Evolutionary conservation across 2,113 vertebrate genomes (phyloP).

Genomic region (Lanius ludovicianus): DNA sequence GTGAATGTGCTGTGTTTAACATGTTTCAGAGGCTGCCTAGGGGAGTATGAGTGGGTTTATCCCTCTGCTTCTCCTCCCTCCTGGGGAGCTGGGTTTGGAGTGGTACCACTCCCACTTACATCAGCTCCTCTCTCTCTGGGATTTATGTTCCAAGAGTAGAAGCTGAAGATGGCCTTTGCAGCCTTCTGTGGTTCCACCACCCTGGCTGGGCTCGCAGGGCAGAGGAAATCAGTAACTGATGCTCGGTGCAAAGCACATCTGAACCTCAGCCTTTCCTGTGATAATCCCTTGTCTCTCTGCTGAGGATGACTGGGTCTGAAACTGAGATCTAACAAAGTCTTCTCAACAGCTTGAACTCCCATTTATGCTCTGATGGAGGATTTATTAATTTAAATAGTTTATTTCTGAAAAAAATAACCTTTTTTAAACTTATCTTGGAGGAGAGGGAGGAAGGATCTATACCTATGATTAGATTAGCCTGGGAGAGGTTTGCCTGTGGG

Average conservation of each 20-base stretch:
- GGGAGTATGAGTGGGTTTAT: background rate
- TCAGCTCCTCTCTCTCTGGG: background rate
- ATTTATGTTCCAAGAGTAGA: background rate
- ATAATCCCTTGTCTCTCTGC: background rate
- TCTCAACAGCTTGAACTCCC: background rate
- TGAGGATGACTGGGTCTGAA: background rate
- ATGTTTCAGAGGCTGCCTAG: too few relatives aligned
- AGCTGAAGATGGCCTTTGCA: background rate
- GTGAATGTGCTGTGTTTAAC: background rate
- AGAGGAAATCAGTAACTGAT: background rate
- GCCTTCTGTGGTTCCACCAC: background rate
- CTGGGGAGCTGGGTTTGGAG: background rate
- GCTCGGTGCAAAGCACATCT: background rate
- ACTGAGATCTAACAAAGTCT: background rate
- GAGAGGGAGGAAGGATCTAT: background rate
- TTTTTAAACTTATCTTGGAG: background rate
- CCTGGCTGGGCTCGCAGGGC: accelerated
- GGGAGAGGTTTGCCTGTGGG: background rate
- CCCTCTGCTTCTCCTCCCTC: background rate
- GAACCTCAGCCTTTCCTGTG: background rate
- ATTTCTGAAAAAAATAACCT: background rate
- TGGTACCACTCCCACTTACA: background rate
- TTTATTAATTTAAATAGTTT: background rate
- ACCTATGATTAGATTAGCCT: background rate
- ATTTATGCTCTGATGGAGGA: background rate